These are phyloP conservation scores for Araneus ventricosus DNA, from an alignment of 1,140 invertebrate species.

Conservation along the genomic window DNA sequence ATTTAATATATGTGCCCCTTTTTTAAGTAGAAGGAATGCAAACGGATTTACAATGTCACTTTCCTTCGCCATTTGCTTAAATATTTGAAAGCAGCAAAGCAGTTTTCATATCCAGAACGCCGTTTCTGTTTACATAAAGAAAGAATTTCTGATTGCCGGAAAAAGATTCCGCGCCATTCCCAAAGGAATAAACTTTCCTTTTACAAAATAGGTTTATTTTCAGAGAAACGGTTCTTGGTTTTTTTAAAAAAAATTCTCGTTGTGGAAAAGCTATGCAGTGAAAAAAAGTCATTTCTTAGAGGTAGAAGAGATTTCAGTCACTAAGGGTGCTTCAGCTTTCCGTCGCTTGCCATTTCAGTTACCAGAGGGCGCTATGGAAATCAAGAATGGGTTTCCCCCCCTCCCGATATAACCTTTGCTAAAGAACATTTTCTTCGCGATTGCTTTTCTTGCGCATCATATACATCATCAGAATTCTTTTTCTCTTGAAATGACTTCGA, in stretches of 20 bases:
- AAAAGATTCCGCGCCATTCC: too few relatives aligned
- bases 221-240: neutral
- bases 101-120: too few relatives aligned
- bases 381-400: neutral
- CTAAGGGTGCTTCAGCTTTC: neutral
- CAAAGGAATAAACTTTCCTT: neutral
- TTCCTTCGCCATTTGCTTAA: too few relatives aligned
- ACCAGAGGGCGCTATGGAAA: constrained; percentile 31
- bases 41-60: too few relatives aligned
- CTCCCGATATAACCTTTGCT: neutral
- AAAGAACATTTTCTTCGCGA: neutral
- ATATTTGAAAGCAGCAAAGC: too few relatives aligned
- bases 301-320: neutral
- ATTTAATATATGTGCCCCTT: too few relatives aligned
- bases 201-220: neutral
- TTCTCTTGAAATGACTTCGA: neutral
- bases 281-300: neutral
- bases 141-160: too few relatives aligned
- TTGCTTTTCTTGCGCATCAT: neutral
- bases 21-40: too few relatives aligned
- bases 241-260: neutral
- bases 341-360: neutral
- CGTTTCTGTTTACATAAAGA: too few relatives aligned
- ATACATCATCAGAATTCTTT: neutral
- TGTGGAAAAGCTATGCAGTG: neutral